Evolutionary conservation across 2,113 vertebrate species (phyloP).

Genomic region (Perca fluviatilis): DNA sequence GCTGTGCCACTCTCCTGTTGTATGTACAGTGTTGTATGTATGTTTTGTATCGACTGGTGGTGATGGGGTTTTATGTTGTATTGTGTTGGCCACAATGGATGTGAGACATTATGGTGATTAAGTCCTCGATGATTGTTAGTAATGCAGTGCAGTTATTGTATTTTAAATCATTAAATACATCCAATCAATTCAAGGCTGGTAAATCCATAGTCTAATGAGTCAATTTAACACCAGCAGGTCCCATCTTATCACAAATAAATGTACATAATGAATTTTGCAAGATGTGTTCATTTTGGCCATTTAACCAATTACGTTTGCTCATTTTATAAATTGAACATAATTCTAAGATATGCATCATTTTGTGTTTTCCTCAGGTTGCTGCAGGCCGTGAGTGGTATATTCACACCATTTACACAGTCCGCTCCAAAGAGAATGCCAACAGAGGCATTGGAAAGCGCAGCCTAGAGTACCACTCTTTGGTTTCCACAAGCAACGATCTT

Average conservation of each 20-base stretch:
- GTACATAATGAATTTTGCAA: not conserved
- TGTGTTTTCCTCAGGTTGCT: constrained; percentile 85
- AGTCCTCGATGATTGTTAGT: not conserved
- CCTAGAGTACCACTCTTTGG: constrained; percentile 85
- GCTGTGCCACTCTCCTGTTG: not conserved
- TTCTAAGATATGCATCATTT: not conserved
- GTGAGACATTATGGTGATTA: not conserved
- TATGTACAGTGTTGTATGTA: not conserved
- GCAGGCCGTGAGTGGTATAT: constrained; percentile 95
- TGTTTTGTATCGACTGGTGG: not conserved
- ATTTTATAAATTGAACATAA: not conserved
- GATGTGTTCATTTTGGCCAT: not conserved
- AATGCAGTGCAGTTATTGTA: not conserved
- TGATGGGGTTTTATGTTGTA: not conserved
- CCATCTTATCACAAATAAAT: not conserved
- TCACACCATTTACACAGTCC: constrained; percentile 95
- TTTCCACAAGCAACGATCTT: constrained; percentile 42
- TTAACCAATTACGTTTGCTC: not conserved
- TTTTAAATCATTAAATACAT: constrained; percentile 8
- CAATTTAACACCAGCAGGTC: not conserved
- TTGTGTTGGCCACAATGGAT: not conserved
- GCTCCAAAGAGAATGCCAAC: constrained; percentile 87
- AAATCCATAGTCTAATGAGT: not conserved
- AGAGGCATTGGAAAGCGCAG: constrained; percentile 91
- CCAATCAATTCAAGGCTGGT: not conserved